Evolutionary conservation across 2,888 invertebrate genomes (phyloP).

Genomic region (Dorcus hopei): DNA sequence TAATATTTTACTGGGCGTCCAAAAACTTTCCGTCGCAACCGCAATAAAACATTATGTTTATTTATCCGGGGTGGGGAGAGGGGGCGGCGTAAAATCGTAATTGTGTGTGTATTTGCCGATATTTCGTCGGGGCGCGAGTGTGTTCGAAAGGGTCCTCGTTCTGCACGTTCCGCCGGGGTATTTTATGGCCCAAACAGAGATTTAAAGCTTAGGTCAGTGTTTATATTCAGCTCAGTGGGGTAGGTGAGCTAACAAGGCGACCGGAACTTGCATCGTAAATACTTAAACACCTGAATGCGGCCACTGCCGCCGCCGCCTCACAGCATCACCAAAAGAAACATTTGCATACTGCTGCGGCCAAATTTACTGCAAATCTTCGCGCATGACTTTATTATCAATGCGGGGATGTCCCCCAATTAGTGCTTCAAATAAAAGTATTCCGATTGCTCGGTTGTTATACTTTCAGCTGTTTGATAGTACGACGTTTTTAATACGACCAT

Average conservation of each 20-base stretch:
- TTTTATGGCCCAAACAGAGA: constrained; percentile 16
- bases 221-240: constrained; percentile 16
- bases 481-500: too few species aligned
- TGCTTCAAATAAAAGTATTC: too few species aligned
- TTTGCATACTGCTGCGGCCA: constrained; percentile 5
- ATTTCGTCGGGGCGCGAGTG: constrained; percentile 16
- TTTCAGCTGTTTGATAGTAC: too few species aligned
- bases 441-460: too few species aligned
- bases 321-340: constrained; percentile 8
- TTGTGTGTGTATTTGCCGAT: constrained; percentile 5
- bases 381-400: not conserved
- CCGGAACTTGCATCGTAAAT: constrained; percentile 11
- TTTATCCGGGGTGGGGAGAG: not conserved
- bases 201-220: constrained; percentile 20
- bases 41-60: not conserved
- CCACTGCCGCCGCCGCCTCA: not conserved
- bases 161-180: constrained; percentile 10
- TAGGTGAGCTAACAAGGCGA: constrained; percentile 10
- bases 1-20: not conserved
- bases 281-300: constrained; percentile 7
- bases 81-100: not conserved
- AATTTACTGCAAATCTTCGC: not conserved
- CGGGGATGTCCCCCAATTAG: too few species aligned
- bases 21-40: not conserved
- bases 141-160: constrained; percentile 15